Evolutionary conservation across 2,888 invertebrate genomes (phyloP).

Genomic region (Acrobasis suavella): DNA sequence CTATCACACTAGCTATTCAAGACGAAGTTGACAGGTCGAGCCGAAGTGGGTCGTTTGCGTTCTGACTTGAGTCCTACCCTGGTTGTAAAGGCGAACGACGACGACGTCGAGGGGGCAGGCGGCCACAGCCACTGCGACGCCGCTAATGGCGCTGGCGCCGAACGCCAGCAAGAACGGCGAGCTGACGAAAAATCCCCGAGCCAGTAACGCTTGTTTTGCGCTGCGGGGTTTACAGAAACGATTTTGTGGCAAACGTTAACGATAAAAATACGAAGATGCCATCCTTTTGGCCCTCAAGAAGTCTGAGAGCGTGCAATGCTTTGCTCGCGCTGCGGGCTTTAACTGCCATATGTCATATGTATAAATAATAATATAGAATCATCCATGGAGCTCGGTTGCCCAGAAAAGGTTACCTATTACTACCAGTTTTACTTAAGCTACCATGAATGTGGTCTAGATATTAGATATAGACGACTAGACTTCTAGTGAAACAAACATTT

Average conservation of each 20-base stretch:
- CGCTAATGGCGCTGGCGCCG: constrained; percentile 88
- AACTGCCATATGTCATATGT: too few species aligned
- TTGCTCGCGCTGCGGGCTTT: too few species aligned
- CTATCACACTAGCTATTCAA: too few species aligned
- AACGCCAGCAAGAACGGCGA: constrained; percentile 68
- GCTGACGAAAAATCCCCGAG: constrained; percentile 51
- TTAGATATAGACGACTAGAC: too few species aligned
- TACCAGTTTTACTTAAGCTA: too few species aligned
- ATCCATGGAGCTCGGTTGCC: too few species aligned
- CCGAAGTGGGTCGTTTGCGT: neutral
- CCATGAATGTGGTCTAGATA: too few species aligned
- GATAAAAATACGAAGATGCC: neutral
- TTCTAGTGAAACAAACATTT: too few species aligned
- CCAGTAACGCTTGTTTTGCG: constrained; percentile 63
- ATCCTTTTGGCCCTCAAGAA: too few species aligned
- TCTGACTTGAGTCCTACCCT: constrained; percentile 81
- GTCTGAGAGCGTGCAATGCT: too few species aligned
- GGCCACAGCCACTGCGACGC: constrained; percentile 86
- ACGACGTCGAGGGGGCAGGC: constrained; percentile 95
- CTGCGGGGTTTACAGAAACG: constrained; percentile 42
- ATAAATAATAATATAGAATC: too few species aligned
- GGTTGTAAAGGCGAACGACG: constrained; percentile 94
- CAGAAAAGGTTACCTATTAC: too few species aligned
- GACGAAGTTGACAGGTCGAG: neutral
- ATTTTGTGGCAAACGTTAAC: neutral